A percentile compares a stretch with the other conserved stretches of the same genome.
phyloP scores from a whole-genome alignment of 2,113 vertebrate genomes.

The Cranoglanis bouderius region DNA sequence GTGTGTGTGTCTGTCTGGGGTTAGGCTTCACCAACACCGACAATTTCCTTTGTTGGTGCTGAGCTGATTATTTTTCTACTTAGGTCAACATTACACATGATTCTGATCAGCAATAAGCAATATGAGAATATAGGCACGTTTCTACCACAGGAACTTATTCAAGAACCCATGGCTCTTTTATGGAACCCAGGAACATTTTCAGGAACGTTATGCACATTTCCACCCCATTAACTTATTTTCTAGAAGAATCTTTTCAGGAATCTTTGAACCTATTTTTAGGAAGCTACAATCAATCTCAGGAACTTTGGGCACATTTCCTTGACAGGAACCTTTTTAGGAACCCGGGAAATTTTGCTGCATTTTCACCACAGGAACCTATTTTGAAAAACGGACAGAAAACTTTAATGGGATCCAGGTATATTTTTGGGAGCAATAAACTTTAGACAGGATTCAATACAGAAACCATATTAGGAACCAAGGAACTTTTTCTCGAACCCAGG shows the following conservation, averaged over 20 bases:
- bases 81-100: not conserved
- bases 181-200: not conserved
- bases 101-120: not conserved
- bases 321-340: no score
- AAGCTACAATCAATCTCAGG: no score
- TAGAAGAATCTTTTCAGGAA: no score
- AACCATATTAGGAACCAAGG: not conserved
- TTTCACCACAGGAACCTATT: not conserved
- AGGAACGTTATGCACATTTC: not conserved
- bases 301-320: no score
- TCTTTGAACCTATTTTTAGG: no score
- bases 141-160: not conserved
- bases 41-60: not conserved
- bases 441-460: not conserved
- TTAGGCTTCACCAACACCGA: not conserved
- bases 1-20: not conserved
- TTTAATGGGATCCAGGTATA: not conserved
- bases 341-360: not conserved
- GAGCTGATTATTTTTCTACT: not conserved
- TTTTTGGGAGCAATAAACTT: not conserved
- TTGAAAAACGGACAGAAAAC: not conserved
- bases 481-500: not conserved
- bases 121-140: not conserved
- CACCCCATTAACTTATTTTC: not conserved
- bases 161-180: not conserved